Base-by-base conservation (phyloP, 2,113 vertebrate genomes). In the Anarrhichthys ocellatus region DNA sequence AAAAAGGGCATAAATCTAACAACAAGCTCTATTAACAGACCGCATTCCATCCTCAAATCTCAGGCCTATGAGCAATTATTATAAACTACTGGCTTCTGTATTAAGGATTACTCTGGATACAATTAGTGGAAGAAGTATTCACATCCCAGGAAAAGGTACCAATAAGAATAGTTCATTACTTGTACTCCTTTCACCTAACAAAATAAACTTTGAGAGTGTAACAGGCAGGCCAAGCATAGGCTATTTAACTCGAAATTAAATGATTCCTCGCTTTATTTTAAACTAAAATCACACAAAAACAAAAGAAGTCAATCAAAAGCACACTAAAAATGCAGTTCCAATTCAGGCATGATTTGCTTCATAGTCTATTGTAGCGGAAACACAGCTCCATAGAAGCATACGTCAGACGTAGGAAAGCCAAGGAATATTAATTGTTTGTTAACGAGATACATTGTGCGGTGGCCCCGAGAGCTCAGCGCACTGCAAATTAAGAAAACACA, bases 101-200 rank as follows among this genome's bases (percentile, higher is more conserved):
- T 44, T 3, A 79, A 52, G 17, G n/a, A 34, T 74, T 18, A 34
- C 24, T 73, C 22, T 76, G 67, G 50, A 78, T 9, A 17, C 8
- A 17, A 58, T 69, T 5, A 63, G n/a, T 4, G 3, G 17, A 54
- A 44, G 18, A 59, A 34, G 65, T 34, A 44, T 67, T 50, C 36
- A 54, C 27, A 54, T 64, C 22, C 36, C 46, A 34, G 48, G 2
- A 17, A 52, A 61, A 72, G 34, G 36, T 14, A 18, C 18, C 9
- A 24, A 56, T 34, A 34, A 22, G 27, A 70, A 70, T 14, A 59
- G 20, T 29, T 6, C 9, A 61, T 32, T 32, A 42, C 17, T 15
- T 48, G 46, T 18, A 58, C 24, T 40, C 15, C 15, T 42, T 42
- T 18, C 29, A 22, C 18, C 3, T n/a, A 64, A 38, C 17, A 63